A percentile compares a stretch with the other conserved stretches of the same genome.
Evolutionary conservation across 2,888 invertebrate genomes (phyloP).

Genomic region (Papilio protenor): DNA sequence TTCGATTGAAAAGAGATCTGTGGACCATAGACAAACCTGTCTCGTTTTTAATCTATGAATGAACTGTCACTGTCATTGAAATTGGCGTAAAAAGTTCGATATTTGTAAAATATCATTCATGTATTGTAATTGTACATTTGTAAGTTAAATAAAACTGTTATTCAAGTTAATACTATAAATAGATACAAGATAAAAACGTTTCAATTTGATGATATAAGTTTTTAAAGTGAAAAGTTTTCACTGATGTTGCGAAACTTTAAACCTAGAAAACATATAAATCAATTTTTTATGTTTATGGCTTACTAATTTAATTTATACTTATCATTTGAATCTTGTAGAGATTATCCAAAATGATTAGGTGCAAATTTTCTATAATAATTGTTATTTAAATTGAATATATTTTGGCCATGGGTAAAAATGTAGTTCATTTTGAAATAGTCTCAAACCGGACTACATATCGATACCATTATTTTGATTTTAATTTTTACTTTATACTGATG

Average conservation of each 20-base stretch:
- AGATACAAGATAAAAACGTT: not conserved
- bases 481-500: not conserved
- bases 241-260: not conserved
- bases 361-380: not conserved
- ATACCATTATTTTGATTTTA: no score
- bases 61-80: slow-evolving; percentile 9
- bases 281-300: not conserved
- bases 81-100: not conserved
- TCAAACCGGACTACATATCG: no score
- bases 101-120: not conserved
- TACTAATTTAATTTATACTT: slow-evolving; percentile 17
- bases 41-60: slow-evolving; percentile 16
- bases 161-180: not conserved
- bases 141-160: not conserved
- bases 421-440: no score
- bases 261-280: not conserved
- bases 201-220: not conserved
- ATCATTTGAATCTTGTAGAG: not conserved
- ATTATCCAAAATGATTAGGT: slow-evolving; percentile 9
- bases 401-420: no score
- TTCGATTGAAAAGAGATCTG: slow-evolving; percentile 18
- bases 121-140: not conserved
- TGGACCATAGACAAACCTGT: slow-evolving; percentile 12
- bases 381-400: not conserved
- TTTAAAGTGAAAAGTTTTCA: not conserved